A percentile compares a stretch with the other conserved stretches of the same genome.
Conservation (phyloP, 1,140 invertebrate genomes). For the Holcopasites calliopsidis region DNA sequence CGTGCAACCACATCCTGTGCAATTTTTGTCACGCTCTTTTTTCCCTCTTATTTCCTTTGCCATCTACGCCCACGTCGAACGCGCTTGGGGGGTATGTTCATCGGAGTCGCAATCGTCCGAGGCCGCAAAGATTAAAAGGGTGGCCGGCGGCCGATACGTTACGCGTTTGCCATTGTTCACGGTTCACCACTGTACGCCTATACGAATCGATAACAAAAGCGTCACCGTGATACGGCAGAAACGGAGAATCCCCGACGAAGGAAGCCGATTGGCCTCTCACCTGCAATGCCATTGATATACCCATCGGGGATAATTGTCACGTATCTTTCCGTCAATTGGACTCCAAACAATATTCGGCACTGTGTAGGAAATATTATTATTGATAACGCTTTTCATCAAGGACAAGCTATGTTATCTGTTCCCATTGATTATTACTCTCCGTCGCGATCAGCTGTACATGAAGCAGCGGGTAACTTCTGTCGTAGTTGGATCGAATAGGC, state of each 20-base stretch:
- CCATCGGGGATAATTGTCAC: no score
- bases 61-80: slow-evolving; percentile 35
- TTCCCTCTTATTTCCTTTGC: not conserved
- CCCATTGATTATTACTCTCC: not conserved
- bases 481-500: not conserved
- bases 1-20: slow-evolving; percentile 45
- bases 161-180: not conserved
- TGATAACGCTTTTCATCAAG: no score
- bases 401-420: not conserved
- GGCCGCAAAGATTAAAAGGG: slow-evolving; percentile 21
- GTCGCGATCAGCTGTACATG: no score
- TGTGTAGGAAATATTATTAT: no score
- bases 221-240: slow-evolving; percentile 5
- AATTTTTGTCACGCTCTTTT: slow-evolving; percentile 49
- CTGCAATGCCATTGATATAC: not conserved
- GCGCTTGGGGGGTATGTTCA: slow-evolving; percentile 2
- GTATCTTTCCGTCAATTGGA: no score
- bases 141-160: not conserved
- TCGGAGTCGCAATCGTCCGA: slow-evolving; percentile 45
- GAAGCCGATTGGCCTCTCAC: not conserved
- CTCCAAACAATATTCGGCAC: no score
- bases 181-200: slow-evolving; percentile 3
- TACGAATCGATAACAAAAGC: slow-evolving; percentile 34
- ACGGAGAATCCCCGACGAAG: slow-evolving; percentile 1
- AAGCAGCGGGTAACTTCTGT: not conserved